Evolutionary conservation across 1,140 invertebrate genomes (phyloP).

Genomic region (Matsumurasca onukii): DNA sequence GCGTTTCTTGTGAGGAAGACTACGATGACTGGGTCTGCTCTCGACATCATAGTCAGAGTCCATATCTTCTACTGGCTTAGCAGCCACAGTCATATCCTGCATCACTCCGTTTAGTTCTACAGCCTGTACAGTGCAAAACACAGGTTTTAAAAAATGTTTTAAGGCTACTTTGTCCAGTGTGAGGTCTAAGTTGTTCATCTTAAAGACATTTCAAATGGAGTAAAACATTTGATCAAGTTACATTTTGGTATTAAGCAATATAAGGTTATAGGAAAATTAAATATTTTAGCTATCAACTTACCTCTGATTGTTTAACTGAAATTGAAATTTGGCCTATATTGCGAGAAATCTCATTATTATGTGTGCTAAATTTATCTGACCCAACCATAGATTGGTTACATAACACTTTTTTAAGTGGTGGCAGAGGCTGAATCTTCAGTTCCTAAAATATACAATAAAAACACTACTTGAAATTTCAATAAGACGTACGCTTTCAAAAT

Average conservation of each 20-base stretch:
- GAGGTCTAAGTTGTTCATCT: too few relatives aligned
- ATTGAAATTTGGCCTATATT: background rate
- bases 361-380: slow-evolving; percentile 17
- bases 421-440: slow-evolving; percentile 40
- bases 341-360: background rate
- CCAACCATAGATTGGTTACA: slow-evolving; percentile 36
- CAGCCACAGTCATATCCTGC: background rate
- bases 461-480: too few relatives aligned
- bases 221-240: too few relatives aligned
- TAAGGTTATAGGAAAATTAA: too few relatives aligned
- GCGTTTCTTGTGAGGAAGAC: slow-evolving; percentile 65
- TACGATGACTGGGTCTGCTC: slow-evolving; percentile 53
- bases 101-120: too few relatives aligned
- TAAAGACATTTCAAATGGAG: too few relatives aligned
- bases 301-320: slow-evolving; percentile 4
- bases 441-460: too few relatives aligned
- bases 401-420: slow-evolving; percentile 45
- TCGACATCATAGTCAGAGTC: slow-evolving; percentile 44
- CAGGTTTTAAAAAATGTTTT: too few relatives aligned
- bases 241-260: too few relatives aligned
- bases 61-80: slow-evolving; percentile 29
- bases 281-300: background rate
- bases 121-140: too few relatives aligned
- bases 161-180: too few relatives aligned
- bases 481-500: too few relatives aligned